Conservation (phyloP, 2,797 vertebrate species). For the Peromyscus nudipes region DNA sequence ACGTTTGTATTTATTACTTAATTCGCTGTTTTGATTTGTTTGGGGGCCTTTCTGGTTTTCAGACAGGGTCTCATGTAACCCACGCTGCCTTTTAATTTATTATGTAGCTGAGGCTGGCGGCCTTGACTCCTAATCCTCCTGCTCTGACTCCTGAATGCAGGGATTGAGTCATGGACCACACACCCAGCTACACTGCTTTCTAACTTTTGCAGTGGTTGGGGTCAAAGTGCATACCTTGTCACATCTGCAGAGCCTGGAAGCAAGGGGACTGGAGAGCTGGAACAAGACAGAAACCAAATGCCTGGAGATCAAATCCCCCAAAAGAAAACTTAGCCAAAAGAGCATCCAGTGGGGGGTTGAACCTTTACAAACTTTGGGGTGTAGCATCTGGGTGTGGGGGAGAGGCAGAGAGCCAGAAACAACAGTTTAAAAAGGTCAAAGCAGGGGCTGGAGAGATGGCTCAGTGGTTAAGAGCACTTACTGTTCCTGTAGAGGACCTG, state of each 20-base stretch:
- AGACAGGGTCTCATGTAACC: neutral
- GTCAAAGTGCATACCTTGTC: neutral
- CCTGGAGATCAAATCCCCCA: neutral
- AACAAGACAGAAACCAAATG: neutral
- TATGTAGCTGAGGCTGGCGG: fast-evolving
- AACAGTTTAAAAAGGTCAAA: no score
- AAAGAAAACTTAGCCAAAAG: neutral
- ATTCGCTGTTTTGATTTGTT: neutral
- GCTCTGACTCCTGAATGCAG: neutral
- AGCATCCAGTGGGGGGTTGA: neutral
- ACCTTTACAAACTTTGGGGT: neutral
- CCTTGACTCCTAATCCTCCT: neutral
- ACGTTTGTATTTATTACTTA: neutral
- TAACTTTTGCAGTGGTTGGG: neutral
- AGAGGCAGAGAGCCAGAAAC: neutral
- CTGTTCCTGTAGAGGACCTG: neutral
- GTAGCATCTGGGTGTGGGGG: no score
- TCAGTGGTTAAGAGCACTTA: neutral
- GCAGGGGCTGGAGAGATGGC: neutral
- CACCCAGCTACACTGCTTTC: neutral
- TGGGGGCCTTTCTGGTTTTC: neutral
- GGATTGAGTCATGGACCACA: neutral
- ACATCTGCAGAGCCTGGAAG: neutral
- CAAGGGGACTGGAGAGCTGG: neutral
- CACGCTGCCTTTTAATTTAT: neutral